Base-by-base conservation (phyloP, 2,113 vertebrate species). In the Pomatostomus ruficeps region DNA sequence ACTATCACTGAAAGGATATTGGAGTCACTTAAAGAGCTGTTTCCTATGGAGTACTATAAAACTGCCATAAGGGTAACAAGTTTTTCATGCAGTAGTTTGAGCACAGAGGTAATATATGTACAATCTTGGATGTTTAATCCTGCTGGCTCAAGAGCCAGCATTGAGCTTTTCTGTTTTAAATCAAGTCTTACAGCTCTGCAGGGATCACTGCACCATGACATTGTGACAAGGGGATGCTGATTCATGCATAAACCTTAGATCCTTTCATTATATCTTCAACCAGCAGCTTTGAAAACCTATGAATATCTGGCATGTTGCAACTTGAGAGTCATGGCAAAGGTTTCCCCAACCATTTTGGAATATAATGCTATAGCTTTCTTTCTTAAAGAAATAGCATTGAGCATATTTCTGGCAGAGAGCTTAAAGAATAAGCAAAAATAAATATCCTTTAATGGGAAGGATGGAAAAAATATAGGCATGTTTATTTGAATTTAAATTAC, bases 161-260 rank as follows among this genome's bases (percentile, higher is more conserved):
- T 94, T 74, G 82, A 91, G 61, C 40, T 74, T 95, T 97, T 91
- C 78, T 43, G 26, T 94, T 96, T 96, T 95, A 92, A 92, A 92
- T 95, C 81, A 95, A 96, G 74, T 33, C 89, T 94, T 96, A 85
- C n/a, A 83, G 94, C 95, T 97, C 96, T 93, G 93, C 89, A 92
- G 91, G 95, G 91, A 89, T 97, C 91, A 71, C 90, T 97, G 92
- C 95, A 97, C 82, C 93, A 90, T 97, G 96, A 96, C 96, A 88
- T 91, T 92, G 83, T 95, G 91, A 97, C 85, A 95, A 87, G 61
- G 89, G 78, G 87, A 85, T 96, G 96, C 96, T 97, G 97, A 98
- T 98, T 98, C 96, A 98, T 97, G 94, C 89, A 85, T 92, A 97
- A 88, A 95, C 52, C 84, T 94, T 82, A 91, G 68, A 83, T 92